Evolutionary conservation across 1,140 invertebrate genomes (phyloP), one percentile per base, ranked within the genome.

Genomic region (Drosophila elegans): DNA sequence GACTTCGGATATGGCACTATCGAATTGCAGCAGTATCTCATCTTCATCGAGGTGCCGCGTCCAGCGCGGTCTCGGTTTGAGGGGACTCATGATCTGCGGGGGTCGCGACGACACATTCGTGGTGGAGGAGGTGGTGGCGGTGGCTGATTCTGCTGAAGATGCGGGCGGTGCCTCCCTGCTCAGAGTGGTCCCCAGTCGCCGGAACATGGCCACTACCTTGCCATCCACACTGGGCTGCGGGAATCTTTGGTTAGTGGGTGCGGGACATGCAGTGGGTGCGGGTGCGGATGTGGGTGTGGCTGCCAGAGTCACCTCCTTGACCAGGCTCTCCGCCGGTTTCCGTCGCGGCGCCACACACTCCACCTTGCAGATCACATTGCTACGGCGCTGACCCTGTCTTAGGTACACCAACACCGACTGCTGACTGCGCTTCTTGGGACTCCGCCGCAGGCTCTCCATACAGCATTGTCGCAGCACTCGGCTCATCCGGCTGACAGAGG

Each of bases 141-240:
- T n/a, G 46, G 12, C 34, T 68, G 39, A 54, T 36, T 38, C 39
- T 34, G 6, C 49, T 41, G 29, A 21, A 4, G 2, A 12, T 32
- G 49, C 42, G 3, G 9, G 3, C 38, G 36, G 12, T 11, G 61
- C 29, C 34, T 74, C 53, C 25, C 64, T 51, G 38, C 89, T 84
- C 1, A 92, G 72, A 2, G 91, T 91, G 39, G 91, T 92, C 45
- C 91, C 91, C 56, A 92, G 38, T 0, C 91, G 85, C 1, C 91
- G 67, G 42, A 92, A 84, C 91, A 92, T 92, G 64, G 91, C 79
- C 55, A 92, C 91, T 21, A 92, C 85, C 45, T 92, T 92, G 27
- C 91, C 91, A 74, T 92, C 91, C 32, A 92, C 82, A 13, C 80
- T 76, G n/a, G 88, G 89, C 27, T 73, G 59, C 9, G 59, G 69